A percentile compares a stretch with the other conserved stretches of the same genome.
These are phyloP conservation scores for Nysson spinosus DNA, from an alignment of 2,888 invertebrate species.

Conservation along the genomic window DNA sequence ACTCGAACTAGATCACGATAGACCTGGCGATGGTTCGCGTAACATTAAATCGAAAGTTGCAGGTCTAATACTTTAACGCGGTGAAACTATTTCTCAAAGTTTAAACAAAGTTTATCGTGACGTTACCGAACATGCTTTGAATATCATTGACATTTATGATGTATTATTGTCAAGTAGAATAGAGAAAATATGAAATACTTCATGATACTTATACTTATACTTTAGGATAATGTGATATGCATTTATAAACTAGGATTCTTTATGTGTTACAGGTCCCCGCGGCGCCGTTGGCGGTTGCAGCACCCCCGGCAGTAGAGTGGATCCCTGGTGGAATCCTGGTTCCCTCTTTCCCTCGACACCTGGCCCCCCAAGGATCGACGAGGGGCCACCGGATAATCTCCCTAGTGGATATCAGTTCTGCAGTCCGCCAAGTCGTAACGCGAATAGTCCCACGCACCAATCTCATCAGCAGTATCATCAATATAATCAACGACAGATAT, in stretches of 20 bases:
- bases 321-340: conserved; percentile 76
- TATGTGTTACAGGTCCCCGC: conserved; percentile 73
- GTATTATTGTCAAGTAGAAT: too few species aligned
- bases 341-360: conserved; percentile 71
- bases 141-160: too few species aligned
- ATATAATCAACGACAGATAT: conserved; percentile 70
- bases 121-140: too few species aligned
- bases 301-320: conserved; percentile 76
- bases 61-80: too few species aligned
- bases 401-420: conserved; percentile 62
- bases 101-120: too few species aligned
- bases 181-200: too few species aligned
- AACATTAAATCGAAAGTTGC: neutral
- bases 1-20: conserved; percentile 2
- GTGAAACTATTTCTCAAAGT: too few species aligned
- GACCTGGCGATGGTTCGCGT: neutral
- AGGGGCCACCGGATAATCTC: conserved; percentile 69
- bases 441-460: conserved; percentile 25
- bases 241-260: conserved; percentile 36
- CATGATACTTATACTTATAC: too few species aligned
- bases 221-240: too few species aligned
- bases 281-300: conserved; percentile 77
- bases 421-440: conserved; percentile 45
- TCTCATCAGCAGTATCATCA: conserved; percentile 31
- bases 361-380: conserved; percentile 73